Percentiles rank a stretch among this genome's conserved stretches.
phyloP scores from a whole-genome alignment of 1,140 invertebrate genomes.

The Drosophila nikananu region DNA sequence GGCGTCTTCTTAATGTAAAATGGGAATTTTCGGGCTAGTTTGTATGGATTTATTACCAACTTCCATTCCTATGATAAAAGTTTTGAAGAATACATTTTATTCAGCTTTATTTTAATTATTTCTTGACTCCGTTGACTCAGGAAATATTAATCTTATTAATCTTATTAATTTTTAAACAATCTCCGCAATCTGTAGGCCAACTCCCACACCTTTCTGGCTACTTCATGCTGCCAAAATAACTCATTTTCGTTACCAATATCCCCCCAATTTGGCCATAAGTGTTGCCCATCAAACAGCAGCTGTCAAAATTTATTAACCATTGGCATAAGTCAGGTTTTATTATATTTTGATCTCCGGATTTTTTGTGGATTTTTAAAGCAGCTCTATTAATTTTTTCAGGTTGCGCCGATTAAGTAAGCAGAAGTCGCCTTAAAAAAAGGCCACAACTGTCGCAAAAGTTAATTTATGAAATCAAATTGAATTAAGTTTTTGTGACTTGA shows the following conservation, averaged over 20 bases:
- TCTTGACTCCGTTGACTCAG: not conserved
- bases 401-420: constrained; percentile 55
- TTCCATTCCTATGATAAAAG: not conserved
- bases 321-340: constrained; percentile 46
- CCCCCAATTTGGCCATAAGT: constrained; percentile 29
- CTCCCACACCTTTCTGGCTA: constrained; percentile 28
- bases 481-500: constrained; percentile 47
- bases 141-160: constrained; percentile 7
- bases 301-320: constrained; percentile 63
- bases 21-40: not conserved
- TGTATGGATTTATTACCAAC: too few relatives aligned
- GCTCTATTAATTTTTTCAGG: constrained; percentile 76
- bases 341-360: constrained; percentile 21
- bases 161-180: not conserved
- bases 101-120: not conserved
- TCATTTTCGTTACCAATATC: constrained; percentile 23
- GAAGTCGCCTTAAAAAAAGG: constrained; percentile 40
- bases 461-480: constrained; percentile 69
- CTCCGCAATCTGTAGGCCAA: not conserved
- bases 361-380: constrained; percentile 41
- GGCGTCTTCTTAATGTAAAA: not conserved
- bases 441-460: constrained; percentile 58
- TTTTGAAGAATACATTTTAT: not conserved
- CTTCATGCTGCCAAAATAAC: constrained; percentile 21
- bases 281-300: constrained; percentile 44